A percentile compares a stretch with the other conserved stretches of the same genome.
These are phyloP conservation scores for Drosophila kikkawai DNA, from an alignment of 1,140 invertebrate species.

Conservation along the genomic window DNA sequence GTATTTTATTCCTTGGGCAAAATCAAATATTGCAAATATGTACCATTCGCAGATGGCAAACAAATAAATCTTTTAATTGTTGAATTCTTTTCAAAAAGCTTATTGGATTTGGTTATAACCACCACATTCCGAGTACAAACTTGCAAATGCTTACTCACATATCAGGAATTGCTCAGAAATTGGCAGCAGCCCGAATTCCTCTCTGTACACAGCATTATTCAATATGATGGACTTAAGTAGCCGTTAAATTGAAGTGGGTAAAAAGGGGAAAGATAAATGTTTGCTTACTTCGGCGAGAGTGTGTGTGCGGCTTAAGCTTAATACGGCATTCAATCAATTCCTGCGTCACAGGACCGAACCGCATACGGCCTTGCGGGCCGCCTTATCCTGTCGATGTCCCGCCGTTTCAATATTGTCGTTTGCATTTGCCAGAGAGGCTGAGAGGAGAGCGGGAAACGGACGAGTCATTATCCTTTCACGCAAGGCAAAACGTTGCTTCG, in stretches of 20 bases:
- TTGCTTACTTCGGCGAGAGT: slow-evolving; percentile 40
- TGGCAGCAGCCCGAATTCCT: slow-evolving; percentile 17
- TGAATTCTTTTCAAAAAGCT: slow-evolving; percentile 1
- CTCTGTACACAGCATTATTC: slow-evolving; percentile 34
- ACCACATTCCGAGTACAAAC: neutral
- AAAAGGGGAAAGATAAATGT: slow-evolving; percentile 44
- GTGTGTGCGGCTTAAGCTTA: slow-evolving; percentile 69
- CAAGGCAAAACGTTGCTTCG: slow-evolving; percentile 35
- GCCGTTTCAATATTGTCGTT: slow-evolving; percentile 61
- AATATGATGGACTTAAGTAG: slow-evolving; percentile 66
- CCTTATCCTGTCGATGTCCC: slow-evolving; percentile 43
- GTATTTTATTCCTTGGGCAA: neutral
- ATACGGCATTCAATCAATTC: slow-evolving; percentile 78
- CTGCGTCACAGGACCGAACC: slow-evolving; percentile 14
- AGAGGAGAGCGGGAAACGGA: slow-evolving; percentile 25
- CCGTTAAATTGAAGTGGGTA: slow-evolving; percentile 62
- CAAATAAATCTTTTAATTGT: slow-evolving; percentile 2
- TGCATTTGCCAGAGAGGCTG: slow-evolving; percentile 49
- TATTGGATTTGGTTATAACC: neutral
- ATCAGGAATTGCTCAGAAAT: slow-evolving; percentile 6
- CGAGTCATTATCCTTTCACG: slow-evolving; percentile 74
- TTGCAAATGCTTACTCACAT: slow-evolving; percentile 13
- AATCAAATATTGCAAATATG: neutral
- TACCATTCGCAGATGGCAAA: neutral
- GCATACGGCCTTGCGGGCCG: slow-evolving; percentile 1